These are phyloP conservation scores for Apotomis capreana DNA, from an alignment of 2,888 invertebrate genomes.

Conservation along the genomic window DNA sequence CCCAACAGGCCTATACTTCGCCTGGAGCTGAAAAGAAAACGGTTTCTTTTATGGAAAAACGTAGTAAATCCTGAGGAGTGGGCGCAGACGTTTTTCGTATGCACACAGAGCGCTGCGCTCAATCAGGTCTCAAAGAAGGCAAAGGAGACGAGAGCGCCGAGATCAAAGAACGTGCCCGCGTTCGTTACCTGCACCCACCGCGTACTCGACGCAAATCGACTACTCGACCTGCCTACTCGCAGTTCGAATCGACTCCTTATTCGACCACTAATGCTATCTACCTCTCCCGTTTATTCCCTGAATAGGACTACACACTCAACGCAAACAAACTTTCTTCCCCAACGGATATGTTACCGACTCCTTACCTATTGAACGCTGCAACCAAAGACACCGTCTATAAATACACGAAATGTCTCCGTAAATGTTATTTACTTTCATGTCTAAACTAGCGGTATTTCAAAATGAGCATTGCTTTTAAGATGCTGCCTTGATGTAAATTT, in stretches of 20 bases:
- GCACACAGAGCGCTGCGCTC: constrained; percentile 77
- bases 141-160: constrained; percentile 66
- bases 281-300: background rate
- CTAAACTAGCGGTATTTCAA: constrained; percentile 28
- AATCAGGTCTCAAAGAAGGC: constrained; percentile 78
- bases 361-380: constrained; percentile 17
- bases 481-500: constrained; percentile 18
- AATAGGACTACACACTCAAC: constrained; percentile 17
- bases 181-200: constrained; percentile 58
- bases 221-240: background rate
- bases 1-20: constrained; percentile 47
- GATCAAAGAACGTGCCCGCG: constrained; percentile 67
- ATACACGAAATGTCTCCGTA: constrained; percentile 14
- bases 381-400: constrained; percentile 7
- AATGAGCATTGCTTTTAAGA: constrained; percentile 29
- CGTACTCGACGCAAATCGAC: constrained; percentile 36
- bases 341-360: background rate
- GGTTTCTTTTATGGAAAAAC: constrained; percentile 64
- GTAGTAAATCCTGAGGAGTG: constrained; percentile 62
- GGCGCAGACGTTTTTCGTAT: constrained; percentile 72
- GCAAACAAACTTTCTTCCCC: background rate
- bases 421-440: constrained; percentile 35
- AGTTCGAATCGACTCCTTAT: constrained; percentile 9
- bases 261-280: constrained; percentile 29
- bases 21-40: constrained; percentile 55